A percentile compares a stretch with the other conserved stretches of the same genome.
These are phyloP conservation scores for Romanogobio albipinnatus DNA, from an alignment of 2,113 vertebrate genomes.

Conservation along the genomic window DNA sequence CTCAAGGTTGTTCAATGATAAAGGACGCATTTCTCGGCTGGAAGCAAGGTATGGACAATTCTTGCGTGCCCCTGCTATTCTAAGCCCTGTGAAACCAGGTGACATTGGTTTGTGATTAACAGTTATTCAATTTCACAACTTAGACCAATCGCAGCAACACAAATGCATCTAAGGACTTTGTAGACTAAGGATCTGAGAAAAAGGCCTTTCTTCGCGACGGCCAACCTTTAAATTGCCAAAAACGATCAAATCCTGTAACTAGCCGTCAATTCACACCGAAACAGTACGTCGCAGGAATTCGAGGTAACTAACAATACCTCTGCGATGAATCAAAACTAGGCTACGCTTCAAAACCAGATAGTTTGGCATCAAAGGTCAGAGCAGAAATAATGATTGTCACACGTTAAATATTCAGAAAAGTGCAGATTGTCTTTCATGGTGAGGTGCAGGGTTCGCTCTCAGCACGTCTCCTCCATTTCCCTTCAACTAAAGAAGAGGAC, in stretches of 20 bases:
- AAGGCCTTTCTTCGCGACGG: neutral
- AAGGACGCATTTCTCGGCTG: slow-evolving; percentile 69
- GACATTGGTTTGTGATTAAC: slow-evolving; percentile 36
- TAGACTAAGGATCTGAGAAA: slow-evolving; percentile 15
- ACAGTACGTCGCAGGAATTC: neutral
- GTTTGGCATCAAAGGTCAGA: slow-evolving; percentile 25
- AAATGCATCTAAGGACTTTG: slow-evolving; percentile 27
- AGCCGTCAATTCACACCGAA: neutral
- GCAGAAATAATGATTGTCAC: slow-evolving; percentile 51
- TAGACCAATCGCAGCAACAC: slow-evolving; percentile 8
- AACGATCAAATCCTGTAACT: neutral
- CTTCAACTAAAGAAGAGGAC: slow-evolving; percentile 57
- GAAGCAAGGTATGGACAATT: slow-evolving; percentile 61
- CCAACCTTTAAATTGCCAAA: neutral
- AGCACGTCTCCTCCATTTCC: slow-evolving; percentile 42
- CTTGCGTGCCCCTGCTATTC: slow-evolving; percentile 62
- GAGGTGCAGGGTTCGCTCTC: slow-evolving; percentile 39
- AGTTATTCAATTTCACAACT: slow-evolving; percentile 41
- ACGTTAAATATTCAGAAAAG: slow-evolving; percentile 43
- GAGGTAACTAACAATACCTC: neutral
- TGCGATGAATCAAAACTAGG: slow-evolving; percentile 40
- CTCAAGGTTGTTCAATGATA: slow-evolving; percentile 77
- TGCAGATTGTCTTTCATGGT: neutral
- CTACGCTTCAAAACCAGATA: slow-evolving; percentile 33
- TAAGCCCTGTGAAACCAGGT: slow-evolving; percentile 58